Conservation (phyloP, 1,140 invertebrate genomes). For the Pinna nobilis region DNA sequence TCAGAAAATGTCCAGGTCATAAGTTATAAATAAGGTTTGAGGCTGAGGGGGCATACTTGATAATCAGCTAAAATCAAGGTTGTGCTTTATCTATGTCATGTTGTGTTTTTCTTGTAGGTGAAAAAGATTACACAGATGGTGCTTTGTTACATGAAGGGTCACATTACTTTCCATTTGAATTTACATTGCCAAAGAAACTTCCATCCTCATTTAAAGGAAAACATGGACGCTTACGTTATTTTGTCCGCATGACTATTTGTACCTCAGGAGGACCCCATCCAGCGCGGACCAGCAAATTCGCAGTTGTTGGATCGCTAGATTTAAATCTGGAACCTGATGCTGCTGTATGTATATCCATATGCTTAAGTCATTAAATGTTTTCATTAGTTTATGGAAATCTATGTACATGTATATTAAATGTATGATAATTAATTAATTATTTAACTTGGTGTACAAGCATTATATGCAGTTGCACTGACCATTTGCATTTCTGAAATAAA, state of each 20-base stretch:
- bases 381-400: not conserved
- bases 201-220: slow-evolving; percentile 71
- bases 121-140: slow-evolving; percentile 66
- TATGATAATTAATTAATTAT: not conserved
- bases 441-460: too few relatives aligned
- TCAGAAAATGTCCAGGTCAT: too few relatives aligned
- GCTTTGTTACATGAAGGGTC: slow-evolving; percentile 66
- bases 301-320: slow-evolving; percentile 66
- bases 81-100: too few relatives aligned
- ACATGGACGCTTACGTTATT: slow-evolving; percentile 70
- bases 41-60: too few relatives aligned
- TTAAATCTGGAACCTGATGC: slow-evolving; percentile 67
- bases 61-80: too few relatives aligned
- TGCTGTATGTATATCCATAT: slow-evolving; percentile 62
- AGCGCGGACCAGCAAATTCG: slow-evolving; percentile 69
- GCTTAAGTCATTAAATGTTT: too few relatives aligned
- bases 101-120: slow-evolving; percentile 52
- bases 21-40: too few relatives aligned
- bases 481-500: too few relatives aligned
- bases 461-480: too few relatives aligned
- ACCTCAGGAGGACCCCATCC: slow-evolving; percentile 66
- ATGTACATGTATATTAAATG: not conserved
- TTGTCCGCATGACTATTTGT: slow-evolving; percentile 66
- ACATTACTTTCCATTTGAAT: slow-evolving; percentile 71
- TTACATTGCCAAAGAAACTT: slow-evolving; percentile 62